Base-by-base conservation (phyloP, 2,888 invertebrate species). In the Andrena bicolor region DNA sequence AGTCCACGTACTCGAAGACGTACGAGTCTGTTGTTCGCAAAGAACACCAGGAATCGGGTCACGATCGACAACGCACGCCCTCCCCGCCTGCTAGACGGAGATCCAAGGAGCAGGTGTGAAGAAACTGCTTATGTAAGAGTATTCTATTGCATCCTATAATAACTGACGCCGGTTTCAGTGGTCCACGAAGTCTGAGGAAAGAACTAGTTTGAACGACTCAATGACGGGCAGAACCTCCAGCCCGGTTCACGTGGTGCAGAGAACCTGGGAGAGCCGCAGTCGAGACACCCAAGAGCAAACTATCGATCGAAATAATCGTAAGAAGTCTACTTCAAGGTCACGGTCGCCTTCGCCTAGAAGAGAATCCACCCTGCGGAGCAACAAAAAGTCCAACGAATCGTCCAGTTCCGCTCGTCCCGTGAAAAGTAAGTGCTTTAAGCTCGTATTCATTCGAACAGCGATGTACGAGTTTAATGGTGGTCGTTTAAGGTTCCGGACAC, bases 201-300 rank as follows among this genome's bases (percentile, higher is more conserved):
- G 87, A 61, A 86, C 80, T 20, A 82, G 74, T 51, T 74, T 85
- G 63, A 86, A 87, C 48, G 91, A 91, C 7, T 49, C 86, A 16
- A 65, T 82, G 5, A 58, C 82, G 0, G 76, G 78, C 0, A 86
- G 90, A 20, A 84, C 89, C 4, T 72, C 90, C 1, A 93, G 93
- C 78, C 93, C 93, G 6, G 89, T 93, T 5, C 90, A 92, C 80
- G 92, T 93, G 1, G 91, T 93, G 4, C 92, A 93, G 63, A 89
- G 93, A 84, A 93, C 93, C 5, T 93, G 93, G 93, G 93, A 93
- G 76, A 92, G 83, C 60, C 92, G 93, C 2, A 91, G 76, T 74
- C 87, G 89, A 30, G 91, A 92, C 65, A 86, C 82, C 32, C 90
- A 86, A 28, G 86, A 85, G 8, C 83, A 88, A 20, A 72, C 72